Evolutionary conservation across 2,888 invertebrate genomes (phyloP).

Genomic region (Trilocha varians): DNA sequence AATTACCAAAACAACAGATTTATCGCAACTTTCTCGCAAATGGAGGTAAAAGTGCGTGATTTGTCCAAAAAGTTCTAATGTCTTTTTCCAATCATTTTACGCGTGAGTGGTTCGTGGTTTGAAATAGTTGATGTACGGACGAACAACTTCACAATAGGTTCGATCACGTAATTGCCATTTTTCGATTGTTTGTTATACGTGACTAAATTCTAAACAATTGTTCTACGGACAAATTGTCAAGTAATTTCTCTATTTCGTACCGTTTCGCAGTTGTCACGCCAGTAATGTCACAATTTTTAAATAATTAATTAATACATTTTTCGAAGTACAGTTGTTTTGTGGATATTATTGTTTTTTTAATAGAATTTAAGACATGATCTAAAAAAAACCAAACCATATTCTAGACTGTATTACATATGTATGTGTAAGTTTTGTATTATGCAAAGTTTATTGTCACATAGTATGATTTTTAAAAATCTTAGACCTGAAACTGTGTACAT

Average conservation of each 20-base stretch:
- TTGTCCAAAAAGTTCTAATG: slow-evolving; percentile 46
- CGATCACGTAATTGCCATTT: slow-evolving; percentile 26
- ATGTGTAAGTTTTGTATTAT: too few relatives aligned
- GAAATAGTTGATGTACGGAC: slow-evolving; percentile 31
- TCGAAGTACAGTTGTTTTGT: too few relatives aligned
- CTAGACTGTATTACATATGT: too few relatives aligned
- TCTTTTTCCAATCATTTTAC: slow-evolving; percentile 50
- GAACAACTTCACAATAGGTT: slow-evolving; percentile 19
- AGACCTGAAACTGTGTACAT: too few relatives aligned
- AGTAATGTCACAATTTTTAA: not conserved
- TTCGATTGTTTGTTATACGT: slow-evolving; percentile 26
- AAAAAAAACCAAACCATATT: too few relatives aligned
- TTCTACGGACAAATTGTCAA: slow-evolving; percentile 7
- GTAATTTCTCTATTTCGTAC: not conserved
- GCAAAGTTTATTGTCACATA: too few relatives aligned
- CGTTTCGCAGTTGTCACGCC: not conserved
- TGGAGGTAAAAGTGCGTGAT: slow-evolving; percentile 50
- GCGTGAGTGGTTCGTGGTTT: slow-evolving; percentile 63
- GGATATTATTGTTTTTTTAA: too few relatives aligned
- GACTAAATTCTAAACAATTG: slow-evolving; percentile 17
- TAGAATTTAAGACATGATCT: too few relatives aligned
- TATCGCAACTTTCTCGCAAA: slow-evolving; percentile 39
- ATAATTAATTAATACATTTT: too few relatives aligned
- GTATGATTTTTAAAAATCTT: too few relatives aligned
- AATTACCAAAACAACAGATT: slow-evolving; percentile 9